Conservation (phyloP, 2,888 invertebrate species). For the Patella caerulea region DNA sequence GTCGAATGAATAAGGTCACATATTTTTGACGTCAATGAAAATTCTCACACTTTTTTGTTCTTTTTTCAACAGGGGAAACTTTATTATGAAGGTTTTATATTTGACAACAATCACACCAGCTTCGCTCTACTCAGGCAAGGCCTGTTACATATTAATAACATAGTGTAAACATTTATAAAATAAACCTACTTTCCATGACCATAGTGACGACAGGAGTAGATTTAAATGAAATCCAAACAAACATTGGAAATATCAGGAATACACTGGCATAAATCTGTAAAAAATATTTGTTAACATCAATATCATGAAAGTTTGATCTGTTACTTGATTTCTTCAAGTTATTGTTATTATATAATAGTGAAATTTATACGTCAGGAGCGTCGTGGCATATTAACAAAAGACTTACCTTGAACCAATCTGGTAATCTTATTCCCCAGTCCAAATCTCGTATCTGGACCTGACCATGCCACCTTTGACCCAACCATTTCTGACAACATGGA, state of each 20-base stretch:
- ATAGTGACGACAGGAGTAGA: conserved; percentile 16
- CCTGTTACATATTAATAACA: too few relatives aligned
- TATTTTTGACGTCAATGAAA: too few relatives aligned
- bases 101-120: too few relatives aligned
- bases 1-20: too few relatives aligned
- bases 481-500: conserved; percentile 74
- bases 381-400: background rate
- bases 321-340: background rate
- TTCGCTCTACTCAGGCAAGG: too few relatives aligned
- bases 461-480: conserved; percentile 72
- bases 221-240: conserved; percentile 58
- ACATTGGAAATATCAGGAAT: conserved; percentile 71
- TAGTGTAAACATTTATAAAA: too few relatives aligned
- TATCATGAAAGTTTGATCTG: background rate
- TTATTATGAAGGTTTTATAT: too few relatives aligned
- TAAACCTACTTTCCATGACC: too few relatives aligned
- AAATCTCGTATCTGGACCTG: conserved; percentile 68
- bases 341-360: too few relatives aligned
- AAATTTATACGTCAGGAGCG: background rate
- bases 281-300: conserved; percentile 11
- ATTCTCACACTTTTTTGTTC: too few relatives aligned
- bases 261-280: conserved; percentile 62
- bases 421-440: conserved; percentile 64
- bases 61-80: too few relatives aligned
- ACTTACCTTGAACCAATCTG: conserved; percentile 68